Evolutionary conservation across 2,113 vertebrate genomes (phyloP).

Genomic region (Vimba vimba): DNA sequence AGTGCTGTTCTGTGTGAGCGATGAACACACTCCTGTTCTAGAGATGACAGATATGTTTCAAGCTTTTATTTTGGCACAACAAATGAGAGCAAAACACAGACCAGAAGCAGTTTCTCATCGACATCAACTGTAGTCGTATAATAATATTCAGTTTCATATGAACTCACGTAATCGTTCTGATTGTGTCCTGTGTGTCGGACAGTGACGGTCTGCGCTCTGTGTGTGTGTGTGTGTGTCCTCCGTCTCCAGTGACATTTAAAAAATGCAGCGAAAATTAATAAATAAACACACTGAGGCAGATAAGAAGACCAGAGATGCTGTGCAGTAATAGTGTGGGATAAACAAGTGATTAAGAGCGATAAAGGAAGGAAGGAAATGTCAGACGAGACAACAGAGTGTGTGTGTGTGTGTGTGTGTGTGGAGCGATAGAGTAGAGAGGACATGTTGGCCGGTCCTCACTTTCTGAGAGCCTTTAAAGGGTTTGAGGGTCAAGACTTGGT

Average conservation of each 20-base stretch:
- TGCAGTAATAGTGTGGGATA: background rate
- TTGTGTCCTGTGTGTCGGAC: background rate
- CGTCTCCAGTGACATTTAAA: constrained; percentile 18
- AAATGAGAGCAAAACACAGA: background rate
- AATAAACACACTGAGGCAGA: background rate
- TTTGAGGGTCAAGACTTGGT: too few species aligned
- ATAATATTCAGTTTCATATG: background rate
- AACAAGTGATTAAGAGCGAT: background rate
- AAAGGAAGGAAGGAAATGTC: constrained; percentile 41
- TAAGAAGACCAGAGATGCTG: constrained; percentile 3
- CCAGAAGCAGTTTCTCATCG: background rate
- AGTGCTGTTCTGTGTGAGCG: too few species aligned
- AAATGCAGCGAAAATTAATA: background rate
- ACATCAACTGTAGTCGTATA: background rate
- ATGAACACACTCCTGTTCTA: too few species aligned
- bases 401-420: too few species aligned
- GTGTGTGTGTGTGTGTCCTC: background rate
- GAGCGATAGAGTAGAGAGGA: too few species aligned
- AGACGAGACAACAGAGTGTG: background rate
- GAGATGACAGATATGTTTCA: too few species aligned
- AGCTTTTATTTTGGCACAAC: too few species aligned
- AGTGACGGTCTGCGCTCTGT: background rate
- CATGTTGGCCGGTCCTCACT: too few species aligned
- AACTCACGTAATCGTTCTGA: too few species aligned
- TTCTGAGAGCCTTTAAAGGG: too few species aligned